Base-by-base conservation (phyloP, 2,888 invertebrate genomes). In the Ommatoiulus sabulosus region DNA sequence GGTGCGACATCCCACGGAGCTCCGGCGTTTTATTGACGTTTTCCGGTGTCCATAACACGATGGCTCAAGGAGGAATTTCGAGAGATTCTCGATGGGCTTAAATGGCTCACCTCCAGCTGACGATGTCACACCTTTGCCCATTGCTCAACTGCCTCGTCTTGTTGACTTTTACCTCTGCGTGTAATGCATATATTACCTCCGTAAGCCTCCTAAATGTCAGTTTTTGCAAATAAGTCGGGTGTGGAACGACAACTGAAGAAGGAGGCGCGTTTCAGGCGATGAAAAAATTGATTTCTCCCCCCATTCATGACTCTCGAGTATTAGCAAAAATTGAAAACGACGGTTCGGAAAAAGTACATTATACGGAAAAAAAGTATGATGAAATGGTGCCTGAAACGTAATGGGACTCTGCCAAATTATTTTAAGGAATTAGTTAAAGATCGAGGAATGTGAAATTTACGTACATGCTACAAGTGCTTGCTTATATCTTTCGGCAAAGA, bases 1-100 rank as follows among this genome's bases (percentile, higher is more conserved):
- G 88, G 88, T 88, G 88, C 52, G 44, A 48, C 84, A 80, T 88
- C 88, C 84, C 88, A 88, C 88, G 72, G 52, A 88, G 88, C 80
- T 88, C 46, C 20, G 87, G 35, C 87, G 48, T 46, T 87, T 48
- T 87, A 87, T 44, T 87, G 87, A 48, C 87, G 48, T 87, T 87
- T 52, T 48, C 35, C 48, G 44, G 85, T 85, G 44, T 85, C 85
- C 85, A 72, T 20, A 72, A 72, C 63, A 72, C 7, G 24, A 72
- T 24, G 63, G 63, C 63, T 72, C n/a, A 72, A 72, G 63, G n/a
- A 72, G 63, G 63, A 72, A 72, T 72, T 72, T 72, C 63, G 63
- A 72, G 63, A 72, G 63, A 72, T 72, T 72, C 63, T 72, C n/a
- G n/a, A 72, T 3, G 63, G 63, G 63, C 63, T 72, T 72, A 72